These are phyloP conservation scores for Zootoca vivipara DNA, from an alignment of 2,113 vertebrate genomes.

Conservation along the genomic window DNA sequence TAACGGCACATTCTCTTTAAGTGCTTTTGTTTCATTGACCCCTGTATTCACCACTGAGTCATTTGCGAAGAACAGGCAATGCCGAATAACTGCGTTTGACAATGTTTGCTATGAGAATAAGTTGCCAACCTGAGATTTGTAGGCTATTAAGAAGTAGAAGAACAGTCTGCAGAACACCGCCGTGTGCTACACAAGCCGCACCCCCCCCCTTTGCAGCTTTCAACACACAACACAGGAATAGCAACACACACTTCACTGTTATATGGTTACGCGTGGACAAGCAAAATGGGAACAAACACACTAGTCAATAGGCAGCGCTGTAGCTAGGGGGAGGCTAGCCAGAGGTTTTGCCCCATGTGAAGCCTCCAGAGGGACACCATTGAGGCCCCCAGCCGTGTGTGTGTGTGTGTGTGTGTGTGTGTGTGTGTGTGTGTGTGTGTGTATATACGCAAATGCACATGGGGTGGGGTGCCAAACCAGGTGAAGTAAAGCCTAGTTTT, in stretches of 20 bases:
- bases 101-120: background rate
- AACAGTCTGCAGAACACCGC: background rate
- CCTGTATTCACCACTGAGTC: background rate
- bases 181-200: background rate
- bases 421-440: no score
- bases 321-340: no score
- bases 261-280: background rate
- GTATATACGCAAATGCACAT: no score
- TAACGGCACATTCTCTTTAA: background rate
- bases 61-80: background rate
- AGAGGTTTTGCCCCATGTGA: no score
- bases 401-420: no score
- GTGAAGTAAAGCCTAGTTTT: background rate
- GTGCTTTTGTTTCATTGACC: background rate
- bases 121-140: background rate
- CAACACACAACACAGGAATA: background rate
- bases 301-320: no score
- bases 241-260: background rate
- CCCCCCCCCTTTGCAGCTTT: background rate
- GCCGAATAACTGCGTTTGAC: background rate
- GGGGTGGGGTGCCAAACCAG: no score
- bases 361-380: no score
- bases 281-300: no score
- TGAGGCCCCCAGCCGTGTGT: no score
- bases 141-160: background rate